Percentiles rank a stretch among this genome's conserved stretches.
Evolutionary conservation across 2,888 invertebrate species (phyloP).

Genomic region (Nineta flava): DNA sequence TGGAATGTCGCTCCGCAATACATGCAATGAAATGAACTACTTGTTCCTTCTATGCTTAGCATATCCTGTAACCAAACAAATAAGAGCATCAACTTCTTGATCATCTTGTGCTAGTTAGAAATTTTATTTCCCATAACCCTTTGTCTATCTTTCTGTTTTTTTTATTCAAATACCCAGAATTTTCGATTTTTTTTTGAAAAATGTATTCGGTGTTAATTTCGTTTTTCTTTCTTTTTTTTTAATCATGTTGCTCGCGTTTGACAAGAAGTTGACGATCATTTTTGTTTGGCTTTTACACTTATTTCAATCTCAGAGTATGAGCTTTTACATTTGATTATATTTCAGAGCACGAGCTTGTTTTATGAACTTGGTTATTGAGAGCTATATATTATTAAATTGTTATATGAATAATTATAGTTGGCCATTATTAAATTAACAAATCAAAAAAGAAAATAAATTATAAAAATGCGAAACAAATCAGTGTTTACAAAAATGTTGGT

Average conservation of each 20-base stretch:
- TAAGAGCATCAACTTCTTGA: constrained; percentile 85
- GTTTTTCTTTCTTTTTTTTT: constrained; percentile 6
- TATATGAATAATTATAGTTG: constrained; percentile 2
- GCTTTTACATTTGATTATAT: neutral
- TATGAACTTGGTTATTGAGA: neutral
- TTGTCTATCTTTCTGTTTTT: constrained; percentile 4
- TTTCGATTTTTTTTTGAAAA: constrained; percentile 8
- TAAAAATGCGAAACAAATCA: constrained; percentile 17
- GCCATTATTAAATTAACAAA: constrained; percentile 4
- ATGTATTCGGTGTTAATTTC: constrained; percentile 11
- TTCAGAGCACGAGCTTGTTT: neutral
- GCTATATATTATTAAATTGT: neutral
- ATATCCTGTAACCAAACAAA: constrained; percentile 86
- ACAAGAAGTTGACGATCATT: constrained; percentile 83
- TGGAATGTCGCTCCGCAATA: constrained; percentile 81
- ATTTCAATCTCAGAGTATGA: neutral
- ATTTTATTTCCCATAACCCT: constrained; percentile 9
- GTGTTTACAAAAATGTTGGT: constrained; percentile 75
- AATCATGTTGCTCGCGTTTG: constrained; percentile 9
- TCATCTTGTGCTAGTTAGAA: constrained; percentile 14
- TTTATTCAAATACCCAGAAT: constrained; percentile 6
- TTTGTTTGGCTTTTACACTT: constrained; percentile 45
- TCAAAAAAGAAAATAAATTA: constrained; percentile 8
- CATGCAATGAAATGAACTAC: constrained; percentile 62
- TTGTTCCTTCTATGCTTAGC: constrained; percentile 46